phyloP scores from a whole-genome alignment of 2,113 vertebrate genomes.

The Psammodynastes pulverulentus region DNA sequence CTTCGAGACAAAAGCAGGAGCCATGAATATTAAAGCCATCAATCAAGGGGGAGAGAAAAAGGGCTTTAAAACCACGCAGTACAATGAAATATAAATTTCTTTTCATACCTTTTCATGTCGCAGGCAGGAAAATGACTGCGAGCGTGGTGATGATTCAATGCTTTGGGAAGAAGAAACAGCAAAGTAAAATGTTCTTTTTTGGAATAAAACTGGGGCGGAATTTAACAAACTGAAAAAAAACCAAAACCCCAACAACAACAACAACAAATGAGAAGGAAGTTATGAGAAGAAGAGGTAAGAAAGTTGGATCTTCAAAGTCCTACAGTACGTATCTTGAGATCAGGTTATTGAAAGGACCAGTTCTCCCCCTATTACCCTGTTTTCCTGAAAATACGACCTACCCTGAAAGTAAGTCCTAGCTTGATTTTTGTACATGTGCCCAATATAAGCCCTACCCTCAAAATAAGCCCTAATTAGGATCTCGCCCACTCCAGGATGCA shows the following conservation, averaged over 20 bases:
- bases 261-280: slow-evolving; percentile 23
- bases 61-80: background rate
- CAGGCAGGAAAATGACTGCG: slow-evolving; percentile 36
- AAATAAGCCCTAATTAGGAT: no score
- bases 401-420: no score
- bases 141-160: slow-evolving; percentile 40
- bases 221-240: slow-evolving; percentile 45
- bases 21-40: slow-evolving; percentile 56
- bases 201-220: slow-evolving; percentile 38
- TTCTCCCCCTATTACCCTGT: no score
- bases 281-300: slow-evolving; percentile 25
- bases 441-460: no score
- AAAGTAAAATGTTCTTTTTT: slow-evolving; percentile 31
- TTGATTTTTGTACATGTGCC: no score
- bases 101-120: slow-evolving; percentile 22
- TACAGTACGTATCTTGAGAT: background rate
- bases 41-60: slow-evolving; percentile 20
- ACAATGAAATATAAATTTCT: slow-evolving; percentile 46
- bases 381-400: no score
- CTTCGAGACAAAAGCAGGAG: slow-evolving; percentile 7
- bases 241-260: background rate
- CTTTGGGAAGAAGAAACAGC: slow-evolving; percentile 39
- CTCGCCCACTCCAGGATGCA: no score
- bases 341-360: background rate
- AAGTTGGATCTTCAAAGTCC: background rate